These are phyloP conservation scores for Orchesella cincta DNA, from an alignment of 1,140 invertebrate genomes.

Conservation along the genomic window DNA sequence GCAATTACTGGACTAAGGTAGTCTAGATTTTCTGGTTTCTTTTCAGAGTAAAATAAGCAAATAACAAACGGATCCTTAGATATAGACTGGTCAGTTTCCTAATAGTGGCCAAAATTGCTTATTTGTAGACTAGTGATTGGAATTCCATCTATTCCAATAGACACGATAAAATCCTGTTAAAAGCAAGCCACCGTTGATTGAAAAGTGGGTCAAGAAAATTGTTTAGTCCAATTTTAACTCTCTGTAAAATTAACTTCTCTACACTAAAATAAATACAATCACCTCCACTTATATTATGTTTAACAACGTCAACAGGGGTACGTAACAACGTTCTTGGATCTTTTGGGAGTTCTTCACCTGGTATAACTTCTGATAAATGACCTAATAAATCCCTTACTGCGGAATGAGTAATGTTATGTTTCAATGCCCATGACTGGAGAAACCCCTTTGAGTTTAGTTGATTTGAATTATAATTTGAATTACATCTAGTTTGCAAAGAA, in stretches of 20 bases:
- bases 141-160: slow-evolving; percentile 19
- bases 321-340: slow-evolving; percentile 11
- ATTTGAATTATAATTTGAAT: not conserved
- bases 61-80: not conserved
- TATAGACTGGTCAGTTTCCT: not conserved
- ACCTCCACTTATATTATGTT: slow-evolving; percentile 14
- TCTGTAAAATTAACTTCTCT: not conserved
- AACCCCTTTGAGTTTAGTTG: not conserved
- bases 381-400: not conserved
- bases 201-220: no score
- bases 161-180: no score
- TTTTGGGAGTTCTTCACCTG: not conserved
- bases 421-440: not conserved
- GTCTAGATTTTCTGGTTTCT: not conserved
- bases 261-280: not conserved
- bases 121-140: slow-evolving; percentile 25
- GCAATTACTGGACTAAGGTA: not conserved
- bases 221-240: not conserved
- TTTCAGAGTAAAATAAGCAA: not conserved
- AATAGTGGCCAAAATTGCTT: slow-evolving; percentile 32
- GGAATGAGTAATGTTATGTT: not conserved
- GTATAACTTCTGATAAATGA: not conserved
- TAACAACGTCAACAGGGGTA: not conserved
- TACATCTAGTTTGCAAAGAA: no score
- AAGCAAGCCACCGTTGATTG: no score